Conservation (phyloP, 2,113 vertebrate species). For the Sorex araneus region DNA sequence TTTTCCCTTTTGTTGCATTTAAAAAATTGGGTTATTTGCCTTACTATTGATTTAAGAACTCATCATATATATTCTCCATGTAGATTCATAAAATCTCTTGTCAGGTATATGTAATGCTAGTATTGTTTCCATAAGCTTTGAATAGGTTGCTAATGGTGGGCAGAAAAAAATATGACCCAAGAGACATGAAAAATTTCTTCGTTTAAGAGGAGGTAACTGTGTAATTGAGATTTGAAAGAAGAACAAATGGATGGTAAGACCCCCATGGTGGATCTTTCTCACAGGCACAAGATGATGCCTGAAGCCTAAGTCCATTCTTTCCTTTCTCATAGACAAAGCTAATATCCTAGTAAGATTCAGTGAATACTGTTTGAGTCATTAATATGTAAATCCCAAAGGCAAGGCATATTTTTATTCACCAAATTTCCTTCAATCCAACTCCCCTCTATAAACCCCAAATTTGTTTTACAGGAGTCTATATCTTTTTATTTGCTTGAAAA, state of each 20-base stretch:
- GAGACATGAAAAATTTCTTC: neutral
- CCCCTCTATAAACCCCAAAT: neutral
- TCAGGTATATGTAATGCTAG: neutral
- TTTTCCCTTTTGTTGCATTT: neutral
- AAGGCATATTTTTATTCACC: neutral
- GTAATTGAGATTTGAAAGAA: neutral
- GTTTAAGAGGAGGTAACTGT: neutral
- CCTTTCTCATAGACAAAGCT: neutral
- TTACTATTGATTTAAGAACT: neutral
- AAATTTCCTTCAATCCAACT: neutral
- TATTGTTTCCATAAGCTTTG: neutral
- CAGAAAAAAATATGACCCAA: neutral
- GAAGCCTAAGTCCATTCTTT: neutral
- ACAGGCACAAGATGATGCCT: neutral
- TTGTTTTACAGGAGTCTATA: neutral
- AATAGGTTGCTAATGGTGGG: neutral
- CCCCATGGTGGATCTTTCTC: neutral
- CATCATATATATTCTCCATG: neutral
- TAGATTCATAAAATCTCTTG: neutral
- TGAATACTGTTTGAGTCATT: neutral
- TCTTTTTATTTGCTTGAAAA: too few relatives aligned
- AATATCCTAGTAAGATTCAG: neutral
- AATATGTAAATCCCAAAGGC: neutral
- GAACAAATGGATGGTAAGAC: neutral
- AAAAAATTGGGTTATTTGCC: neutral